These are phyloP conservation scores for Microctonus hyperodae DNA, from an alignment of 2,888 invertebrate genomes.

Conservation along the genomic window DNA sequence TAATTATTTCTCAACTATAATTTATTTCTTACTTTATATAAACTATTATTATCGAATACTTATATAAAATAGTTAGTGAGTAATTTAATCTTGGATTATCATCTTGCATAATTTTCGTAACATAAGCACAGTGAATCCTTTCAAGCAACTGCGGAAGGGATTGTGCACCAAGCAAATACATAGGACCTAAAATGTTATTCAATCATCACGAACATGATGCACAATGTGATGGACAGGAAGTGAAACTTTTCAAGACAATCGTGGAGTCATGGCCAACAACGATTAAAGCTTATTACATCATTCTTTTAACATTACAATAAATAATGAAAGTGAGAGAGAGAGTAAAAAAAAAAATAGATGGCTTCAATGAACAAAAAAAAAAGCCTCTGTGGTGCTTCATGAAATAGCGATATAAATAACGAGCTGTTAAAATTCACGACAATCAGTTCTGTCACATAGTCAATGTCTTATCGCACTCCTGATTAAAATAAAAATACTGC, in stretches of 20 bases:
- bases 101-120: not conserved
- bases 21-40: not conserved
- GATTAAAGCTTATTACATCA: slow-evolving; percentile 24
- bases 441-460: not conserved
- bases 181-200: not conserved
- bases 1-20: not conserved
- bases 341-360: not conserved
- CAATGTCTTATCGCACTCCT: no score
- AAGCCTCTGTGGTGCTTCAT: slow-evolving; percentile 11
- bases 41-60: not conserved
- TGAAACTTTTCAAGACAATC: not conserved
- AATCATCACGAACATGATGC: not conserved
- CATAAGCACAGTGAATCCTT: not conserved
- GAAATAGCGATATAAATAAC: slow-evolving; percentile 14
- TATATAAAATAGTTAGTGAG: no score
- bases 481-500: no score
- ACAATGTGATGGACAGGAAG: not conserved
- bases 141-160: not conserved
- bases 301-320: not conserved
- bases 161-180: not conserved
- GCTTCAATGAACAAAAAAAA: slow-evolving; percentile 6
- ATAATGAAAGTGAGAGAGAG: not conserved
- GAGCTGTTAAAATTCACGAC: not conserved
- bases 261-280: slow-evolving; percentile 7
- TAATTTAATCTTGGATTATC: not conserved